A percentile compares a stretch with the other conserved stretches of the same genome.
Evolutionary conservation across 2,113 vertebrate genomes (phyloP).

Genomic region (Malaclemys terrapin): DNA sequence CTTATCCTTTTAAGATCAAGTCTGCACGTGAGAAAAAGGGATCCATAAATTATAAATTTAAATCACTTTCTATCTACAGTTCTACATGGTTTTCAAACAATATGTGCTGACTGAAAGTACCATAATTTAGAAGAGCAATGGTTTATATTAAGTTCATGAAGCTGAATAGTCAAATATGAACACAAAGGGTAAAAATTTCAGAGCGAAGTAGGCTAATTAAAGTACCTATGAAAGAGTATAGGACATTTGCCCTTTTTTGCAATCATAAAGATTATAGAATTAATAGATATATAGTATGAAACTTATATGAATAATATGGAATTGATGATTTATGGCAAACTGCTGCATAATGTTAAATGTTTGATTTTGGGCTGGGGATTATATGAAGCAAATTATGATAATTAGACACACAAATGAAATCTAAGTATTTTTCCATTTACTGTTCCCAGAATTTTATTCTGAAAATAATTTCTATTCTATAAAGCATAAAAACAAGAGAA

Average conservation of each 20-base stretch:
- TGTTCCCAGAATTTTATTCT: not conserved
- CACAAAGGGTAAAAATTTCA: not conserved
- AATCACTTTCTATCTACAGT: not conserved
- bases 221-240: not conserved
- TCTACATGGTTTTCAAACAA: not conserved
- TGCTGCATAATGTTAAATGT: not conserved
- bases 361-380: not conserved
- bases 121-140: not conserved
- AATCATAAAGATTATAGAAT: not conserved
- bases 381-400: not conserved
- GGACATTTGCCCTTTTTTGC: not conserved
- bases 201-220: not conserved
- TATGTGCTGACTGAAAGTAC: not conserved
- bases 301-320: not conserved
- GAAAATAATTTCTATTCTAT: not conserved
- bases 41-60: not conserved
- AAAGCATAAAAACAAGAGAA: rapidly evolving
- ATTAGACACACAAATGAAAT: not conserved
- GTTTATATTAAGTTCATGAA: not conserved
- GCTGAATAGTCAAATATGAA: not conserved
- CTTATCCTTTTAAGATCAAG: not conserved
- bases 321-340: not conserved
- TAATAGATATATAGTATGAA: not conserved
- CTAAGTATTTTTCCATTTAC: not conserved
- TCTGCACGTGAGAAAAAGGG: not conserved